phyloP scores from a whole-genome alignment of 2,888 invertebrate genomes.

The Polydesmus complanatus region DNA sequence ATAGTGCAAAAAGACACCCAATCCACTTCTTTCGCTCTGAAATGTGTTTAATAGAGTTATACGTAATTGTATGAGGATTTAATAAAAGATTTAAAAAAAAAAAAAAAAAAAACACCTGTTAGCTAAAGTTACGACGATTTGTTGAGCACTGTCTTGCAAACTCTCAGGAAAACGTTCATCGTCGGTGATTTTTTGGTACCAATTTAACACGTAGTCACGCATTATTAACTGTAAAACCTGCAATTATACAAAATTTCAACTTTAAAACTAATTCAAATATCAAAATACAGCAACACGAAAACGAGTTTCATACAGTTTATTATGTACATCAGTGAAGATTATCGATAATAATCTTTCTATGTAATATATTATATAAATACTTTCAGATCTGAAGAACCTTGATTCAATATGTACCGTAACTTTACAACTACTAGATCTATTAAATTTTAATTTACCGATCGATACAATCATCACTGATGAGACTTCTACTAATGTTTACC shows the following conservation, averaged over 20 bases:
- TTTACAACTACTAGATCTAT: no score
- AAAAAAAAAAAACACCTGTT: conserved; percentile 41
- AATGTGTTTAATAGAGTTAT: neutral
- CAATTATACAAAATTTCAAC: conserved; percentile 10
- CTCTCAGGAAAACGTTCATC: conserved; percentile 60
- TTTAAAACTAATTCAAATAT: neutral
- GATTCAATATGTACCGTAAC: no score
- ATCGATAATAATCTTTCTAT: no score
- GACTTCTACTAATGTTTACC: conserved; percentile 36
- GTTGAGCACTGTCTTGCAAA: conserved; percentile 53
- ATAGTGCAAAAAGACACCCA: conserved; percentile 81
- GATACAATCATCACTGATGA: no score
- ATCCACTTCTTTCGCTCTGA: conserved; percentile 62
- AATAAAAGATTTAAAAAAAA: neutral
- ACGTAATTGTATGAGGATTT: neutral
- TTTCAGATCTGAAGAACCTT: no score
- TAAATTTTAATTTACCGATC: no score
- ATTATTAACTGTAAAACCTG: conserved; percentile 52
- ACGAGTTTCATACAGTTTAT: no score
- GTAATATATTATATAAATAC: no score
- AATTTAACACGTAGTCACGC: conserved; percentile 63
- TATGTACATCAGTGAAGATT: no score
- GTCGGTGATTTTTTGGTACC: conserved; percentile 42
- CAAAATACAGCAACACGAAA: no score
- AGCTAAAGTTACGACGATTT: conserved; percentile 53